Base-by-base conservation (phyloP, 2,888 invertebrate species). In the Autographa gamma region DNA sequence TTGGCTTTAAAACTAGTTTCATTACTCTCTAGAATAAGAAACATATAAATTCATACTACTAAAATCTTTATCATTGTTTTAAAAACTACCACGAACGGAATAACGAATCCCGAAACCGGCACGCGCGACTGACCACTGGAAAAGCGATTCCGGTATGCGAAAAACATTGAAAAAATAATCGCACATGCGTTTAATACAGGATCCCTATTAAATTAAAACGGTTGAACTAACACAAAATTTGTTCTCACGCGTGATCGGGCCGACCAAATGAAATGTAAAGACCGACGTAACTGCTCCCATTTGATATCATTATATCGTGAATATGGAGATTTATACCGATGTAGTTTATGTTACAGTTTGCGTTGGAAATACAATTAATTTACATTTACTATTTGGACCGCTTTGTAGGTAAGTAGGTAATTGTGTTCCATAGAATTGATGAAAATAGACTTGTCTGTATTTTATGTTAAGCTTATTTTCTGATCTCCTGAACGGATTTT, bases 161-260 rank as follows among this genome's bases (percentile, higher is more conserved):
- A 68, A 77, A 64, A 62, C n/a, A 34, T 58, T n/a, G 5, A 14
- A 52, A 60, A 73, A 73, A 63, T 69, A 77, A 71, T 61, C 62
- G 54, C 38, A 60, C 43, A 25, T 60, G 31, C 61, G 74, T 77
- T 69, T 63, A 62, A 66, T 69, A 62, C 31, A 69, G 43, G 52
- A 66, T 56, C 52, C 70, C 66, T 67, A 79, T 79, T 80, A 74
- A 77, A 80, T 80, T 66, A 67, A 43, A 59, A 69, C 69, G 74
- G 74, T 67, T 81, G 69, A 69, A 58, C 58, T 43, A 48, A 81
- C 63, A 70, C 62, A 18, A 64, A 68, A 72, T 69, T 74, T 52
- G 56, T 72, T 70, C n/a, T 25, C 16, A 54, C 66, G 75, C 66
- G 60, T 71, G 71, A 75, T 71, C 64, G 59, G 65, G 18, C 31